Percentiles rank a stretch among this genome's conserved stretches.
These are phyloP conservation scores for Butorides virescens DNA, from an alignment of 2,113 vertebrate genomes.

Conservation along the genomic window DNA sequence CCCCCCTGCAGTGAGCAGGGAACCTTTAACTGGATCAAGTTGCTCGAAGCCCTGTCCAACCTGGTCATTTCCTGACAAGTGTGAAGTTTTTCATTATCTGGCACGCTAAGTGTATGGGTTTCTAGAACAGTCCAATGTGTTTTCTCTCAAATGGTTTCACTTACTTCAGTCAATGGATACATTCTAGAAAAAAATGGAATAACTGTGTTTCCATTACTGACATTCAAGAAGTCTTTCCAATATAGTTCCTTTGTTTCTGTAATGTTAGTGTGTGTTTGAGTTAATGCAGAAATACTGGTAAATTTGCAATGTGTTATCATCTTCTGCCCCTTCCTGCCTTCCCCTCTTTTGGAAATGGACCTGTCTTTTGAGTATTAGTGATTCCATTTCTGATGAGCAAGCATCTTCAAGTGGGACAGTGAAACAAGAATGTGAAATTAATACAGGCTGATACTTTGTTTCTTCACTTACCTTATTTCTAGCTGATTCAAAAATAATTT, in stretches of 20 bases:
- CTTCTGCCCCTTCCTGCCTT: not conserved
- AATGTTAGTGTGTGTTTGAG: not conserved
- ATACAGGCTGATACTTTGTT: not conserved
- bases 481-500: not conserved
- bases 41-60: no score
- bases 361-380: not conserved
- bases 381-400: not conserved
- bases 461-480: not conserved
- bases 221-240: not conserved
- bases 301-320: not conserved
- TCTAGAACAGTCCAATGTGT: not conserved
- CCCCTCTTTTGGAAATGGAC: not conserved
- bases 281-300: not conserved
- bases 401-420: not conserved
- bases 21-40: no score
- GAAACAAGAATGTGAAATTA: not conserved
- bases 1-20: no score
- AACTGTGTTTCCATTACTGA: not conserved
- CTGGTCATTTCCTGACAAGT: not conserved
- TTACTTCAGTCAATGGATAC: not conserved
- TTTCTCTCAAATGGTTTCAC: not conserved
- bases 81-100: not conserved
- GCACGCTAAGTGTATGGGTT: not conserved
- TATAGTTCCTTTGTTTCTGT: not conserved
- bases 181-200: not conserved